Conservation (phyloP, 2,888 invertebrate genomes). For the Danaus chrysippus region DNA sequence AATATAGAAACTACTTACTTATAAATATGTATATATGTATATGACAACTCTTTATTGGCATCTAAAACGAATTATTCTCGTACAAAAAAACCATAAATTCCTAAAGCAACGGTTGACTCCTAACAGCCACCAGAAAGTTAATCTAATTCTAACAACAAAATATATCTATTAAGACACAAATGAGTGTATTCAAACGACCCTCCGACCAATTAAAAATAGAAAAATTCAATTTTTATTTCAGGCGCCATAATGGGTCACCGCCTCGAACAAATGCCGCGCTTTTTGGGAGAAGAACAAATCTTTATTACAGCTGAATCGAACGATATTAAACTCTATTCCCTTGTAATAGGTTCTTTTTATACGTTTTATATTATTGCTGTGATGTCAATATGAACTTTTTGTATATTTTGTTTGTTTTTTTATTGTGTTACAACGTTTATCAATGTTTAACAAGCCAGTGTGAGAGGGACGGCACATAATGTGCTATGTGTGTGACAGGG, state of each 20-base stretch:
- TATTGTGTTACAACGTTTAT: constrained; percentile 72
- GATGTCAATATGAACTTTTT: constrained; percentile 59
- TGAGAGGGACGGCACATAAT: constrained; percentile 44
- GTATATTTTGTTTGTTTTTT: constrained; percentile 59
- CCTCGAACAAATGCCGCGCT: constrained; percentile 74
- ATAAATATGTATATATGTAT: too few relatives aligned
- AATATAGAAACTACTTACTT: too few relatives aligned
- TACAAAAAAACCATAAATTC: neutral
- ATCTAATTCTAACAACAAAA: constrained; percentile 34
- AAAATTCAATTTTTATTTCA: constrained; percentile 65
- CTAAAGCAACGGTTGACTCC: neutral
- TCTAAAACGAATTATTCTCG: too few relatives aligned
- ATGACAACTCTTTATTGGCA: too few relatives aligned
- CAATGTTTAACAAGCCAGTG: constrained; percentile 69
- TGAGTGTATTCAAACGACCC: constrained; percentile 33
- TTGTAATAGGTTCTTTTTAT: constrained; percentile 14
- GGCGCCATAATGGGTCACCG: constrained; percentile 71
- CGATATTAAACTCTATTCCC: constrained; percentile 36
- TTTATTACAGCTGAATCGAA: constrained; percentile 11
- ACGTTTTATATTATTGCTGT: constrained; percentile 34
- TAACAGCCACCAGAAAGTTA: constrained; percentile 20
- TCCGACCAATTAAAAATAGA: constrained; percentile 69
- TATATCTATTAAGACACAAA: constrained; percentile 35
- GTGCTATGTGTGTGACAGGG: neutral
- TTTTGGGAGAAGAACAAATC: constrained; percentile 39